Base-by-base conservation (phyloP, 2,888 invertebrate genomes). In the Xylota sylvarum region DNA sequence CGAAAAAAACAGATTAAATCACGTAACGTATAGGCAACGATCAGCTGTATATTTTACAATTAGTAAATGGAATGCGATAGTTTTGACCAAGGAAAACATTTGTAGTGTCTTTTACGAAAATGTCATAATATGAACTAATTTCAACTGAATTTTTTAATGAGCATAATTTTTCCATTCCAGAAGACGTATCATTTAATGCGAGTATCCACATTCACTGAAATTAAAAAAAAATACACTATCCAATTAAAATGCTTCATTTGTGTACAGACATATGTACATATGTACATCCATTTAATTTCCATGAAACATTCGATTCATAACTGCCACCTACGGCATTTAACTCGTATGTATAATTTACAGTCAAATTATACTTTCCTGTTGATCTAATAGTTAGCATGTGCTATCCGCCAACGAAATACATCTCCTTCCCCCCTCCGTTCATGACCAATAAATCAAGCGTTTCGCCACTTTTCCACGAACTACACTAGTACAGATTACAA, bases 351-450 rank as follows among this genome's bases (percentile, higher is more conserved):
- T 77, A 79, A 62, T 82, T 69, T 70, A 4, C 69, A 60, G 23
- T 27, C 62, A 76, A 81, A 81, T 77, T 69, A 62, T 67, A 73
- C 67, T 64, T 86, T 77, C 82, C 86, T 86, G 86, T 77, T 82
- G 86, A 77, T 86, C 67, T 73, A 19, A 70, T 60, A 55, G 58
- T 81, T 81, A 73, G 48, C 64, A 80, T 65, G 50, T 40, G 56
- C 23, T 17, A 40, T 27, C 12, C 40, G 9, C 32, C 48, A 12
- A 17, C 32, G 19, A 43, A 43, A 9, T 35, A 32, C 35, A 23
- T 10, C 10, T 35, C 32, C 23, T 5, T 17, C 5, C 9, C 27
- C 17, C 23, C 23, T 9, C 30, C 12, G 56, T 60, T 74, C 69
- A 43, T 55, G 43, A 32, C 65, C 64, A 62, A 86, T 86, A 86